Evolutionary conservation across 2,888 invertebrate genomes (phyloP).

Genomic region (Platycheirus albimanus): DNA sequence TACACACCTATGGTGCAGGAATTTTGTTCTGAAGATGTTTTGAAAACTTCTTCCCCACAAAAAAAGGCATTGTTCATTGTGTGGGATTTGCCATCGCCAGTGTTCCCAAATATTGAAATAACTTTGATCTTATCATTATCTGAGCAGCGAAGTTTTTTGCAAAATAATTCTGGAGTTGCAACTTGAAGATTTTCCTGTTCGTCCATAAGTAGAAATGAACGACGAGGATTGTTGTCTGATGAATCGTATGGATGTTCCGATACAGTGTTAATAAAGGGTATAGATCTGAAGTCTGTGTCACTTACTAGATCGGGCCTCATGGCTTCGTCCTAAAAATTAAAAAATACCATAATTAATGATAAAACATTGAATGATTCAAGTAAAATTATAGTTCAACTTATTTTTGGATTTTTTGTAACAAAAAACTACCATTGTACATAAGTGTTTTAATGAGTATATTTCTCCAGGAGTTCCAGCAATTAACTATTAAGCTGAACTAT

Average conservation of each 20-base stretch:
- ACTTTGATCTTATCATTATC: constrained; percentile 87
- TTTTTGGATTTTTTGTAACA: too few species aligned
- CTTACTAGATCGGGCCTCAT: constrained; percentile 77
- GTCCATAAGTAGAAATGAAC: constrained; percentile 85
- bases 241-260: constrained; percentile 77
- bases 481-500: too few species aligned
- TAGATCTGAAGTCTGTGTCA: constrained; percentile 80
- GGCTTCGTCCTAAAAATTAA: constrained; percentile 77
- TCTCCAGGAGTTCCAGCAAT: too few species aligned
- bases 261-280: constrained; percentile 78
- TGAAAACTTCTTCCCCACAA: constrained; percentile 84
- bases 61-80: constrained; percentile 90
- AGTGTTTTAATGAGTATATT: too few species aligned
- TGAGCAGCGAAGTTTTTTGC: constrained; percentile 79
- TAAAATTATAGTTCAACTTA: too few species aligned
- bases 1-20: constrained; percentile 92
- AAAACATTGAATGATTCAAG: too few species aligned
- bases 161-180: constrained; percentile 84
- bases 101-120: constrained; percentile 92
- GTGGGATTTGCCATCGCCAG: constrained; percentile 92
- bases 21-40: constrained; percentile 83
- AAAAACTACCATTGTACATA: too few species aligned
- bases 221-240: constrained; percentile 74
- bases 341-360: not conserved
- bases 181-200: constrained; percentile 86